Base-by-base conservation (phyloP, 2,113 vertebrate genomes). In the Petrocephalus zakoni region DNA sequence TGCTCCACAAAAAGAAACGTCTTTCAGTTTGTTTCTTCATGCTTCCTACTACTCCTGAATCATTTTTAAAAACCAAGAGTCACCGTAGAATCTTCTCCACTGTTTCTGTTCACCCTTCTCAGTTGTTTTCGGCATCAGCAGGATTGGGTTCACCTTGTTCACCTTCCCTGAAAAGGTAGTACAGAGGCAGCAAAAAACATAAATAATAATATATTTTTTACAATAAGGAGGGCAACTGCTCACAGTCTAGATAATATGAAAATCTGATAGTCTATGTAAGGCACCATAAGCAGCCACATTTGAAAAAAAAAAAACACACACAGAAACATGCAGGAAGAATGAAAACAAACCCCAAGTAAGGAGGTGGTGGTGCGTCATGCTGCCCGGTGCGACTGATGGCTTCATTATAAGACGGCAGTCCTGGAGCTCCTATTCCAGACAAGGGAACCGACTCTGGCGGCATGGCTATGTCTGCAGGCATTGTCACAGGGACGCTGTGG, bases 281-380 rank as follows among this genome's bases (percentile, higher is more conserved):
- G 34, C 72, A 75, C 68, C 13, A 75, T 34, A 13, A 34, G 15
- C 11, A 56, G 4, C 53, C 29, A 82, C 25, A 82, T 21, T 25
- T 56, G 19, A 15, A 25, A 25, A 64, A 25, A 25, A 64, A 42
- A 22, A 87, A 21, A 87, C 86, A 87, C 1, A 87, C 34, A 52
- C 2, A 58, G 19, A 61, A 58, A 84, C 21, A 42, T 15, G 19
- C 11, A 34, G 47, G n/a, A 42, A n/a, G 51, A 25, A 86, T 11
- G 5, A 29, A 51, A 29, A 86, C 88, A 75, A 52, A 98, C 97
- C 97, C 96, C 81, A 96, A 92, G 88, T 98, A 98, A 0, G 97
- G 96, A 0, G 97, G 97, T 0, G 97, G 97, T 0, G 96, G 96
- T 2, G 96, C 96, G 5, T 98, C 97, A 0, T 98, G 94, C 55